Percentiles rank a stretch among this genome's conserved stretches.
phyloP scores from a whole-genome alignment of 1,140 invertebrate species.

The Zaprionus lachaisei region DNA sequence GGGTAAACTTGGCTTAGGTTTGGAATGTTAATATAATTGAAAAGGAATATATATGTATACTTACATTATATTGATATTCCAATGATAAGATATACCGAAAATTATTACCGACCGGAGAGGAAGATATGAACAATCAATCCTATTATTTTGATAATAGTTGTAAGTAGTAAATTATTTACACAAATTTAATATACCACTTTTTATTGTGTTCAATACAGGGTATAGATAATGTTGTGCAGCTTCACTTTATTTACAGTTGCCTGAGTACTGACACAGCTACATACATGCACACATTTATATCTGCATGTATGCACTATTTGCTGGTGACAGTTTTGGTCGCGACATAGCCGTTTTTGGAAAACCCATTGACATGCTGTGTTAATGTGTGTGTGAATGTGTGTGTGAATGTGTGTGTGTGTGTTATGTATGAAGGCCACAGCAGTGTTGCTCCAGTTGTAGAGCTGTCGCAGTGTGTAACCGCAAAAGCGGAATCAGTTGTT shows the following conservation, averaged over 20 bases:
- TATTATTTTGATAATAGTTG: no score
- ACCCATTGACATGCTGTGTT: background rate
- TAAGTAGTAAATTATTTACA: no score
- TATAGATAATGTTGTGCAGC: slow-evolving; percentile 13
- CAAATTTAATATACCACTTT: background rate
- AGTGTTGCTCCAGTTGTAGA: slow-evolving; percentile 2
- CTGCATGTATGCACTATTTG: background rate
- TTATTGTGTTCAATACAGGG: background rate
- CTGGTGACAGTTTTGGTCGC: slow-evolving; percentile 3
- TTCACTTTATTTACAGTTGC: slow-evolving; percentile 20
- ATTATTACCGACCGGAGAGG: no score
- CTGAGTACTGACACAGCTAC: slow-evolving; percentile 10
- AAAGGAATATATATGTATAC: no score
- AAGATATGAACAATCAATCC: no score
- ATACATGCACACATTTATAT: background rate
- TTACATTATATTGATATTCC: no score
- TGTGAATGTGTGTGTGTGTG: background rate
- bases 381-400: background rate
- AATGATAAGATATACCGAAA: no score
- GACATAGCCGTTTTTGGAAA: slow-evolving; percentile 5
- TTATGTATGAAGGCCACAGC: slow-evolving; percentile 7
- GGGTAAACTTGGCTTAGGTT: no score
- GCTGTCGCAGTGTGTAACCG: slow-evolving; percentile 24
- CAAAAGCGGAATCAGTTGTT: slow-evolving; percentile 18
- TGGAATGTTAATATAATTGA: no score